phyloP scores from a whole-genome alignment of 2,888 invertebrate genomes.

The Erebia ligea region DNA sequence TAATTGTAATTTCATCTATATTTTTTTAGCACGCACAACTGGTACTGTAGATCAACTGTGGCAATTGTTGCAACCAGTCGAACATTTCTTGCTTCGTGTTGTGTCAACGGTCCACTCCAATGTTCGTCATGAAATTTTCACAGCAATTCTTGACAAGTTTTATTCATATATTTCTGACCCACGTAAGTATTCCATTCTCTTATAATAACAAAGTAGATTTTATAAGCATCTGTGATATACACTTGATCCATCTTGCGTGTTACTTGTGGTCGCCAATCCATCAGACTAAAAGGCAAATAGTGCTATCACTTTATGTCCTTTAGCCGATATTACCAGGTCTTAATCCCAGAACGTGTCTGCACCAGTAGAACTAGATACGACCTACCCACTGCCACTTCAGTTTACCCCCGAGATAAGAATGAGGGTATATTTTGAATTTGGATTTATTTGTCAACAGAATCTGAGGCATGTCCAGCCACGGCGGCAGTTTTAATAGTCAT shows the following conservation, averaged over 20 bases:
- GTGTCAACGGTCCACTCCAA: conserved; percentile 56
- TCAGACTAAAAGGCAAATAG: too few relatives aligned
- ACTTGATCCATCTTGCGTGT: too few relatives aligned
- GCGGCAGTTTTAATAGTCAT: conserved; percentile 84
- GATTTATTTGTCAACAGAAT: conserved; percentile 50
- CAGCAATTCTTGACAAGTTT: conserved; percentile 82
- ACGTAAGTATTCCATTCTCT: conserved; percentile 56
- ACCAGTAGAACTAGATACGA: too few relatives aligned
- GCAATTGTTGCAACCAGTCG: conserved; percentile 61
- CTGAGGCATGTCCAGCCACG: conserved; percentile 82
- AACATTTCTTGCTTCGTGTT: conserved; percentile 63
- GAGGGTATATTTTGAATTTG: neutral
- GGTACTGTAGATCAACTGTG: conserved; percentile 59
- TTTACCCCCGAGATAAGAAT: too few relatives aligned
- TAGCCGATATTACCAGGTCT: too few relatives aligned
- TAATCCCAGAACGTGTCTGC: too few relatives aligned
- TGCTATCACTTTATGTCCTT: too few relatives aligned
- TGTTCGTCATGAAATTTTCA: conserved; percentile 76
- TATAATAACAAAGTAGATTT: neutral
- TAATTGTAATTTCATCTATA: neutral
- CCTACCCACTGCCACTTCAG: too few relatives aligned
- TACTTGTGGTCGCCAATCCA: too few relatives aligned
- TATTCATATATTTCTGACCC: conserved; percentile 85
- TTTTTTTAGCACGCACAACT: conserved; percentile 55
- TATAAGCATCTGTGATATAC: neutral